Percentiles rank a stretch among this genome's conserved stretches.
phyloP scores from a whole-genome alignment of 2,888 invertebrate genomes.

The Lithophane ornitopus region DNA sequence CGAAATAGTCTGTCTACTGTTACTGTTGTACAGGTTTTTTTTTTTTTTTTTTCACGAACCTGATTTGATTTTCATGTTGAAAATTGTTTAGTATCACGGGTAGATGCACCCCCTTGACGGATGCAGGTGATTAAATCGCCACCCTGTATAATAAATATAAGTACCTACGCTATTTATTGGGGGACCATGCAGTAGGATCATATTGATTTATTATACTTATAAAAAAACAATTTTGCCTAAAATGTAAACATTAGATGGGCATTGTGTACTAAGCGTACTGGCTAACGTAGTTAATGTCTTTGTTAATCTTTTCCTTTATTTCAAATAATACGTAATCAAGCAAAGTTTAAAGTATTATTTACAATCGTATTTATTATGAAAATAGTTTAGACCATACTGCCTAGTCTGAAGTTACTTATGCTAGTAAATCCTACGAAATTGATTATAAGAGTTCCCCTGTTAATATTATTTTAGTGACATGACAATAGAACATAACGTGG shows the following conservation, averaged over 20 bases:
- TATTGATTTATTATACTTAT: slow-evolving; percentile 26
- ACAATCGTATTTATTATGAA: slow-evolving; percentile 5
- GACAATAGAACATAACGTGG: background rate
- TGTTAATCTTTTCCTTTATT: slow-evolving; percentile 1
- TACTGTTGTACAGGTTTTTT: too few relatives aligned
- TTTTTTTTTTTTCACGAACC: too few relatives aligned
- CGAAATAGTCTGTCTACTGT: too few relatives aligned
- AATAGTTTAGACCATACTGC: background rate
- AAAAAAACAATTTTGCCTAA: slow-evolving; percentile 14
- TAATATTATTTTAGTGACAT: slow-evolving; percentile 13
- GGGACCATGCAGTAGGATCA: slow-evolving; percentile 55
- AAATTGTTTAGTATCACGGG: too few relatives aligned
- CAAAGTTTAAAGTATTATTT: slow-evolving; percentile 43
- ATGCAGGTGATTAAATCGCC: too few relatives aligned
- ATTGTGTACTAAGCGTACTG: background rate
- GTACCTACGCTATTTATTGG: slow-evolving; percentile 37
- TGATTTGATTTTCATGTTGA: too few relatives aligned
- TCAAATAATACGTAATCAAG: slow-evolving; percentile 6
- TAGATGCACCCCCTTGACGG: too few relatives aligned
- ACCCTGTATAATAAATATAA: background rate
- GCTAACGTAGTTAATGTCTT: background rate
- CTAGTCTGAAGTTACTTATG: background rate
- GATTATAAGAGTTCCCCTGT: slow-evolving; percentile 2
- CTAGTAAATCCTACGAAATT: background rate
- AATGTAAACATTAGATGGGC: slow-evolving; percentile 4